Base-by-base conservation (phyloP, 2,888 invertebrate species). In the Loripinus fragilis region DNA sequence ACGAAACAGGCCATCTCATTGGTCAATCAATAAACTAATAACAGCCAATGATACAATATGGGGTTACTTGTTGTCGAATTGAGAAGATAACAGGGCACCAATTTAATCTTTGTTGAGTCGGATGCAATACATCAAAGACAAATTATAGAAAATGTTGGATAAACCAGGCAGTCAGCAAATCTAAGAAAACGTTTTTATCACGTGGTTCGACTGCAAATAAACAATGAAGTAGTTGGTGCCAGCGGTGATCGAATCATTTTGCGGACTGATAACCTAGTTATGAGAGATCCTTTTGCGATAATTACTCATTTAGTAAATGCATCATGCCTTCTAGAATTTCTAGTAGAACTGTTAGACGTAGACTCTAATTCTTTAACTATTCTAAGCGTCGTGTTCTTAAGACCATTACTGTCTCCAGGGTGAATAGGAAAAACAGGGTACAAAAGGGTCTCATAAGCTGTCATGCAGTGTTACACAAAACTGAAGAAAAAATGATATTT, bases 401-500 rank as follows among this genome's bases (percentile, higher is more conserved):
- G 45, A 45, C 45, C 45, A 8, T 45, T 12, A 45, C 45, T 17
- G 67, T 76, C n/a, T 60, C 30, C 25, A 55, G n/a, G 1, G 60
- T 38, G 1, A 76, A 76, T 41, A 65, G 52, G 41, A 65, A 41
- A 25, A 76, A 68, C 42, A 2, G 71, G 23, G 30, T 67, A 23
- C 38, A 67, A 1, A 72, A 55, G 71, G 64, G 69, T 64, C 28
- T 15, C 20, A 28, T 8, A 69, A 73, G 42, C 33, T 60, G 55
- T 45, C 67, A 12, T 41, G 25, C 64, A 70, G n/a, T 28, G 73
- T 77, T 30, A 35, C 50, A 15, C 25, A 42, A 33, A 28, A 73
- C 17, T 73, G 69, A 70, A n/a, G 25, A 10, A 73, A 73, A 65
- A 65, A 73, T n/a, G 73, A 73, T 28, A 73, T 77, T 33, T 70